Base-by-base conservation (phyloP, 2,113 vertebrate genomes). In the Tenebrosternarchus preto region DNA sequence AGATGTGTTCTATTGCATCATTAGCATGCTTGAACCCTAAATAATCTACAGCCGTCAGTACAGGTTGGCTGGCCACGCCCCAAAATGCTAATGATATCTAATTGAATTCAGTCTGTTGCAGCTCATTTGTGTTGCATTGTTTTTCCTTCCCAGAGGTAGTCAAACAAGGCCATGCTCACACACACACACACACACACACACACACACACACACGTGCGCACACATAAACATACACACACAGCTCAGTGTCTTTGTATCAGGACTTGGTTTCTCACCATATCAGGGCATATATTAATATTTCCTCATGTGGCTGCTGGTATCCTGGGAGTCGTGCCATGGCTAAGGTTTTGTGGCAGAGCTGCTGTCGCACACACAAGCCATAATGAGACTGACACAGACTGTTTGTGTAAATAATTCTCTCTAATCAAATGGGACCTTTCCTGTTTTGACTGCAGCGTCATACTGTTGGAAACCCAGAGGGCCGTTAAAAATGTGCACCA, bases 361-460 rank as follows among this genome's bases (percentile, higher is more conserved):
- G 11, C 73, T 83, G 64, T 64, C 80, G 29, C 53, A 57, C 39
- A 76, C 66, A 81, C 61, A 57, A 60, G 64, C 73, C 64, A 33
- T 85, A 77, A 80, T 83, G 83, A 78, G 81, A 59, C 56, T 77
- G 64, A 33, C 57, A 66, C 70, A 74, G 74, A 70, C n/a, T n/a
- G 36, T 81, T 68, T 77, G 71, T 83, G 74, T 87, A 81, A 85
- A 87, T 84, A 84, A 84, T 87, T 87, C 84, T 81, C 61, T 81
- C 20, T 87, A 81, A 83, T 86, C 76, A 77, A 61, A 80, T 81
- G n/a, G 31, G 59, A 70, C 72, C 81, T 82, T 73, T 82, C 77
- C 72, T 82, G 73, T 70, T 86, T 71, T 80, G 39, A 59, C 27
- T 80, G 56, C 24, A 36, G 68, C 75, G 76, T 81, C 70, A 61